phyloP scores from a whole-genome alignment of 2,797 vertebrate genomes.

The Gymnothorax javanicus region DNA sequence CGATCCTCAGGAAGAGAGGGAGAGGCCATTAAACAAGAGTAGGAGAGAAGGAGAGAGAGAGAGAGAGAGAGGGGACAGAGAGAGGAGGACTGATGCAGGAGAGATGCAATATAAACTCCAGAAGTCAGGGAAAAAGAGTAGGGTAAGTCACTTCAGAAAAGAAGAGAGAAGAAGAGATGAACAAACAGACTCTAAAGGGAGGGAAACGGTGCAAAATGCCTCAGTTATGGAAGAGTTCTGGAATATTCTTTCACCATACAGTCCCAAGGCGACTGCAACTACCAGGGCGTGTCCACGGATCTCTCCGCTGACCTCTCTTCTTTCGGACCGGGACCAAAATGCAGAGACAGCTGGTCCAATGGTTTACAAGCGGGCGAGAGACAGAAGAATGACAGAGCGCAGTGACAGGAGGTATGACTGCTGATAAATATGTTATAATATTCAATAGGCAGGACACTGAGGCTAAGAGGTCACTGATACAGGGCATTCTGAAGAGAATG shows the following conservation, averaged over 20 bases:
- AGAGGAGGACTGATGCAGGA: slow-evolving; percentile 68
- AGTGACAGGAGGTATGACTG: slow-evolving; percentile 64
- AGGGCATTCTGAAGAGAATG: neutral
- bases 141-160: slow-evolving; percentile 42
- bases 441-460: slow-evolving; percentile 5
- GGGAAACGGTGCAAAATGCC: slow-evolving; percentile 47
- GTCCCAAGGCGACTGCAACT: slow-evolving; percentile 48
- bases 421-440: slow-evolving; percentile 25
- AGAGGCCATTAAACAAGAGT: slow-evolving; percentile 59
- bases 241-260: neutral
- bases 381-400: slow-evolving; percentile 1
- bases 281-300: slow-evolving; percentile 63
- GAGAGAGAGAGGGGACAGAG: slow-evolving; percentile 27
- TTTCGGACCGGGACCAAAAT: slow-evolving; percentile 50
- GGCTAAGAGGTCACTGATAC: neutral
- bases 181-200: slow-evolving; percentile 34
- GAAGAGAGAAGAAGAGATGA: neutral
- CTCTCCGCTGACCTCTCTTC: slow-evolving; percentile 52
- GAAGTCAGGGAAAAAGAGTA: slow-evolving; percentile 54
- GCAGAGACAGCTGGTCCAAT: slow-evolving; percentile 55
- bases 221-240: slow-evolving; percentile 39
- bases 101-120: slow-evolving; percentile 55
- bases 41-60: slow-evolving; percentile 56
- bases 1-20: slow-evolving; percentile 89
- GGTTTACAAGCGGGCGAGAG: slow-evolving; percentile 56